Evolutionary conservation across 2,888 invertebrate species (phyloP), one percentile per base, ranked within the genome.

Genomic region (Salticus scenicus): DNA sequence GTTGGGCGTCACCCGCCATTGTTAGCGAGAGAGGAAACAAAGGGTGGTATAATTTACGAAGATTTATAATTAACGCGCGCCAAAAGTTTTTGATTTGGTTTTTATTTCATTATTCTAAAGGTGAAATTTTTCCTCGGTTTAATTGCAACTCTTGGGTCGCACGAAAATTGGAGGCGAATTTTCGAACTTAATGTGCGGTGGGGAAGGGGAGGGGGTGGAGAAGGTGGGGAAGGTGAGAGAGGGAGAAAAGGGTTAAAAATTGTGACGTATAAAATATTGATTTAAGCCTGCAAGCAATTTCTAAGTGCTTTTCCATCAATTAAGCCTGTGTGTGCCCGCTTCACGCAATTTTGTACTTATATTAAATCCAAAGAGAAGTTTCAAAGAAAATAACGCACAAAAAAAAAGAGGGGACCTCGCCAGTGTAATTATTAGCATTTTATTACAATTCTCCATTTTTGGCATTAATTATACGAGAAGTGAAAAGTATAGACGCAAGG

Each of bases 21-120:
- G 77, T 84, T 84, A 71, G 69, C 64, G 41, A 63, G 83, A 41
- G 77, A 84, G 83, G 77, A 77, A 84, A 77, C 77, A 84, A 84
- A 84, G 83, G 83, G 83, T 84, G 83, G 83, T 84, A 72, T 84
- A 84, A 84, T 84, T 84, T 84, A 73, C 83, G 83, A 72, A 84
- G 83, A 84, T 84, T 84, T 84, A 84, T 84, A 84, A 84, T 84
- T 84, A 84, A 84, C 83, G 77, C 83, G 67, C 76, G 64, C 64
- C 72, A 57, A 57, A 47, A 77, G 76, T 84, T 84, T 70, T 84
- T 84, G 83, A 84, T 84, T 84, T 76, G 77, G 73, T 84, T 57
- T 57, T 69, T 81, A 69, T 74, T 76, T 70, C 82, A 84, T 84
- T 84, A 77, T 73, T 84, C 69, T 47, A 37, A n/a, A 57, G 57